These are phyloP conservation scores for Rhimphoctona megacephalus DNA, from an alignment of 2,888 invertebrate genomes.

Conservation along the genomic window DNA sequence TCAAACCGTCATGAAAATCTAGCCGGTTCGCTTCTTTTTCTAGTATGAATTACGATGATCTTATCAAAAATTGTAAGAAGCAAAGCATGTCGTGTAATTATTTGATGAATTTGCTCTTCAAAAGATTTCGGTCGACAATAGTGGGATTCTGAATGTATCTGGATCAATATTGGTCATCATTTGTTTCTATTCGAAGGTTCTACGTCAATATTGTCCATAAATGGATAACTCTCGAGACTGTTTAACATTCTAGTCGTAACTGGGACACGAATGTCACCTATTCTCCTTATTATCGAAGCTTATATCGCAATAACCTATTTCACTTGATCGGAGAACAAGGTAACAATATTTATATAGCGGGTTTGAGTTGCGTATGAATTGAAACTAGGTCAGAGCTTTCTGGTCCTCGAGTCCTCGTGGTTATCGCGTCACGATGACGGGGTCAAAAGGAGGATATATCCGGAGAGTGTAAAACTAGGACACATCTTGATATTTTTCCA, in stretches of 20 bases:
- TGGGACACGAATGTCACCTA: background rate
- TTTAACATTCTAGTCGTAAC: background rate
- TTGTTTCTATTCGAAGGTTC: background rate
- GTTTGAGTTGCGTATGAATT: background rate
- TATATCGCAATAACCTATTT: background rate
- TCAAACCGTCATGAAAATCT: too few relatives aligned
- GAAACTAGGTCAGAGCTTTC: background rate
- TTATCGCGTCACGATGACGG: conserved; percentile 41
- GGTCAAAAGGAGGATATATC: conserved; percentile 44
- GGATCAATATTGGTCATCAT: background rate
- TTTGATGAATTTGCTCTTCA: too few relatives aligned
- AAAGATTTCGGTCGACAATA: background rate
- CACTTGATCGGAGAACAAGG: background rate
- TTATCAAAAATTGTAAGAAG: too few relatives aligned
- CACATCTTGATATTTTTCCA: conserved; percentile 43
- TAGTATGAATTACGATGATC: too few relatives aligned
- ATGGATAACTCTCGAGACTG: background rate
- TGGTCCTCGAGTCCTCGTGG: background rate
- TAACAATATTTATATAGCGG: background rate
- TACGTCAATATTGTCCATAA: background rate
- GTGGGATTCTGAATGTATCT: background rate
- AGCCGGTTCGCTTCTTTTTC: too few relatives aligned
- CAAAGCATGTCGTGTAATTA: too few relatives aligned
- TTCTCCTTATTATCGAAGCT: background rate
- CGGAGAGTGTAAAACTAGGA: conserved; percentile 62